These are phyloP conservation scores for Tricholaema leucomelas DNA, from an alignment of 2,113 vertebrate genomes.

Conservation along the genomic window DNA sequence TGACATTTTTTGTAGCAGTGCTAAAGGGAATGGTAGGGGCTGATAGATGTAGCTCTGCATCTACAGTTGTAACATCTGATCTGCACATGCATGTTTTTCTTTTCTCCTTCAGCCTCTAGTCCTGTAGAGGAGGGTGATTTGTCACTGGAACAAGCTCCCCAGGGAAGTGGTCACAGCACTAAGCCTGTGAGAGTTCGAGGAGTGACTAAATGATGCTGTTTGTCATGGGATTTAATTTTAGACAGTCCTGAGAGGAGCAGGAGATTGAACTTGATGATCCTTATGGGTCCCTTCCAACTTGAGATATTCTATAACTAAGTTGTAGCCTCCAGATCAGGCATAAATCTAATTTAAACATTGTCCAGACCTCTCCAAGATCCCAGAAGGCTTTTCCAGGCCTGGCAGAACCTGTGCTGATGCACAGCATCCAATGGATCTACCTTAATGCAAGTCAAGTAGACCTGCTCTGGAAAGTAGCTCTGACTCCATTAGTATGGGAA, in stretches of 20 bases:
- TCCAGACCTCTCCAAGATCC: not conserved
- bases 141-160: not conserved
- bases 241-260: not conserved
- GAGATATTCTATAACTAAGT: not conserved
- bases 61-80: not conserved
- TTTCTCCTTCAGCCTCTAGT: not conserved
- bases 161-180: not conserved
- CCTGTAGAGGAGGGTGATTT: not conserved
- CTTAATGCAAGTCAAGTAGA: not conserved
- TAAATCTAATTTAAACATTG: not conserved
- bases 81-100: not conserved
- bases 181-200: not conserved
- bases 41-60: not conserved
- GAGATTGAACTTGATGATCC: not conserved
- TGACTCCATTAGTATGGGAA: not conserved
- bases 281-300: not conserved
- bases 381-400: not conserved
- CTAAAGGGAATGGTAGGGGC: not conserved
- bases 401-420: not conserved
- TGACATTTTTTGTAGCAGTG: not conserved
- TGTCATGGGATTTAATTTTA: not conserved
- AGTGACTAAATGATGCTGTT: accelerated
- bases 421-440: not conserved
- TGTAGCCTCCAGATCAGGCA: not conserved
- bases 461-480: not conserved